A percentile compares a stretch with the other conserved stretches of the same genome.
These are phyloP conservation scores for Nasonovia ribisnigri DNA, from an alignment of 2,888 invertebrate genomes.

Conservation along the genomic window DNA sequence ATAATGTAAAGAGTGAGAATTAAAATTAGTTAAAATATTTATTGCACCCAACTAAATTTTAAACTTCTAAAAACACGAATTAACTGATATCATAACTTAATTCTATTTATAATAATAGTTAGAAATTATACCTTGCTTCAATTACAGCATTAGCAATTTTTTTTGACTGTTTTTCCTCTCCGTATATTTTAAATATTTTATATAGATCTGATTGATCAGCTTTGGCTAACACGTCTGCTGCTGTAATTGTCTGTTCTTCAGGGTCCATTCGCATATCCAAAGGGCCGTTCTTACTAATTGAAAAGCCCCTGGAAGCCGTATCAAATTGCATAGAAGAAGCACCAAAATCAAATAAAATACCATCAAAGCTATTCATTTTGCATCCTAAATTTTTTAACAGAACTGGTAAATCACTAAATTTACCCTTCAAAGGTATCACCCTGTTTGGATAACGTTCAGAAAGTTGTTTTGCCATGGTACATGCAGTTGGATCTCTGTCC, in stretches of 20 bases:
- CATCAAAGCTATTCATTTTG: slow-evolving; percentile 81
- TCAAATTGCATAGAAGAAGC: slow-evolving; percentile 97
- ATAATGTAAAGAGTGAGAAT: neutral
- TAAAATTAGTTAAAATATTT: neutral
- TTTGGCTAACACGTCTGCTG: slow-evolving; percentile 86
- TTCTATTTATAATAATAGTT: neutral
- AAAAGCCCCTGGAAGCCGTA: slow-evolving; percentile 84
- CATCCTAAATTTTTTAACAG: slow-evolving; percentile 76
- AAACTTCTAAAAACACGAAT: neutral
- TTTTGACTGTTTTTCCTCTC: slow-evolving; percentile 89
- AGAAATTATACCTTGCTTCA: slow-evolving; percentile 74
- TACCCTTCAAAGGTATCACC: slow-evolving; percentile 85
- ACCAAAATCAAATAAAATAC: slow-evolving; percentile 92
- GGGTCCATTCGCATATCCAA: slow-evolving; percentile 98
- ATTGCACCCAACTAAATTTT: neutral
- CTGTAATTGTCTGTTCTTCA: slow-evolving; percentile 81
- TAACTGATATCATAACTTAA: neutral
- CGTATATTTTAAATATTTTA: slow-evolving; percentile 89
- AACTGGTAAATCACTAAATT: slow-evolving; percentile 86
- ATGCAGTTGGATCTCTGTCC: slow-evolving; percentile 89
- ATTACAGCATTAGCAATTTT: slow-evolving; percentile 89
- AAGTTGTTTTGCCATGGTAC: slow-evolving; percentile 78
- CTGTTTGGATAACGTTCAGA: slow-evolving; percentile 78
- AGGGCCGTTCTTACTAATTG: slow-evolving; percentile 85
- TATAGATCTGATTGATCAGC: slow-evolving; percentile 83